These are phyloP conservation scores for Parasteatoda lunata DNA, from an alignment of 2,888 invertebrate species.

Conservation along the genomic window DNA sequence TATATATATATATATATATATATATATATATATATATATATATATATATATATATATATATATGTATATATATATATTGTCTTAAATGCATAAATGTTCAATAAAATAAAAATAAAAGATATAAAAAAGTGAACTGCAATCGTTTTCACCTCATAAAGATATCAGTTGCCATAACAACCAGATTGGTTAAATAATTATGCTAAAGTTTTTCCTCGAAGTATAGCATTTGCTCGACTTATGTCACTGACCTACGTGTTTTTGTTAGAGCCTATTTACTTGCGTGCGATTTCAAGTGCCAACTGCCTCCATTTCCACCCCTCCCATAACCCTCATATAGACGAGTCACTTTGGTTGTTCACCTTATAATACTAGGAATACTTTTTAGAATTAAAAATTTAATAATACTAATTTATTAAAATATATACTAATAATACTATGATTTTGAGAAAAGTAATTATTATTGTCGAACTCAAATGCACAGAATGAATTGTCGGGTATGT, in stretches of 20 bases:
- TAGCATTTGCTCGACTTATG: constrained; percentile 30
- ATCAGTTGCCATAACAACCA: constrained; percentile 35
- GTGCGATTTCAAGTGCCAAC: constrained; percentile 37
- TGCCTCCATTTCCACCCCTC: not conserved
- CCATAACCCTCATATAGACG: not conserved
- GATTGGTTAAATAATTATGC: constrained; percentile 60
- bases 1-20: too few relatives aligned
- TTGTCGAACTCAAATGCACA: too few relatives aligned
- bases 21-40: too few relatives aligned
- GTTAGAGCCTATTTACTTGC: constrained; percentile 4
- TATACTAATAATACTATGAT: too few relatives aligned
- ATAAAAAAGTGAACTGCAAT: not conserved
- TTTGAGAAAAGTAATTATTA: too few relatives aligned
- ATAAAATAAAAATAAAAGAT: not conserved
- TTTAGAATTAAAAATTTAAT: too few relatives aligned
- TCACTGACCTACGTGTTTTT: constrained; percentile 37
- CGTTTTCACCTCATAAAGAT: constrained; percentile 15
- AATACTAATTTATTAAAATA: too few relatives aligned
- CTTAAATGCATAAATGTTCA: not conserved
- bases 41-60: too few relatives aligned
- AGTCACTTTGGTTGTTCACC: constrained; percentile 35
- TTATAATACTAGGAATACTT: not conserved
- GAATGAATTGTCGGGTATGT: too few relatives aligned
- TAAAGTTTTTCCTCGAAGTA: constrained; percentile 39
- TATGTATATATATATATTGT: too few relatives aligned